Evolutionary conservation across 1,140 invertebrate genomes (phyloP).

Genomic region (Ips nitidus): DNA sequence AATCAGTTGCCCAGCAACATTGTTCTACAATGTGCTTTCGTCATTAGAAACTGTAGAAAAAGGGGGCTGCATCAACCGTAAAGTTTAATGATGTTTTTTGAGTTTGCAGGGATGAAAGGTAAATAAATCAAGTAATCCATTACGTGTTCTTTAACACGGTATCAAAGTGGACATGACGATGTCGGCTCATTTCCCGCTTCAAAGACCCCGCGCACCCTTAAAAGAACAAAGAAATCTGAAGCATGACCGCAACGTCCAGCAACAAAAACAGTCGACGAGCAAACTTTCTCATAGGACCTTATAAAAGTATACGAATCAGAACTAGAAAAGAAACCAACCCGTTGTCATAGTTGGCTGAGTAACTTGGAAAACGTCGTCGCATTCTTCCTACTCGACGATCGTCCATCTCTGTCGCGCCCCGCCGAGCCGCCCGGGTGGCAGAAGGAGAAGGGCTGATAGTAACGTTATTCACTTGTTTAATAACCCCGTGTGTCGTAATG

Average conservation of each 20-base stretch:
- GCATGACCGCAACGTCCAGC: slow-evolving; percentile 14
- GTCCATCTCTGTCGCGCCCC: slow-evolving; percentile 37
- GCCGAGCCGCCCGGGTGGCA: slow-evolving; percentile 25
- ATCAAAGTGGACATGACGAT: too few species aligned
- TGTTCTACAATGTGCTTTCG: too few species aligned
- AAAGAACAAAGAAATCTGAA: slow-evolving; percentile 18
- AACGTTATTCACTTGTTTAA: slow-evolving; percentile 48
- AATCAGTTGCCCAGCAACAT: too few species aligned
- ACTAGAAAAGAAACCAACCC: slow-evolving; percentile 42
- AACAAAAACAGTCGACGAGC: slow-evolving; percentile 8
- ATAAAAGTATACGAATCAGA: slow-evolving; percentile 17
- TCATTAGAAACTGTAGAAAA: too few species aligned
- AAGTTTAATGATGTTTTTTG: too few species aligned
- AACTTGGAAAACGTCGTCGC: slow-evolving; percentile 34
- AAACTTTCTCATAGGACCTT: slow-evolving; percentile 32
- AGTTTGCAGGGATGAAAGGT: too few species aligned
- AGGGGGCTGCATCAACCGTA: too few species aligned
- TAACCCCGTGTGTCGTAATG: slow-evolving; percentile 50
- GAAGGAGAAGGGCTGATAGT: slow-evolving; percentile 43
- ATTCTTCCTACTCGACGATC: slow-evolving; percentile 34
- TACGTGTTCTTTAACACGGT: too few species aligned
- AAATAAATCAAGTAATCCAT: too few species aligned
- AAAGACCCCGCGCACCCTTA: slow-evolving; percentile 5
- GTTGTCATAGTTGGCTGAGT: slow-evolving; percentile 43
- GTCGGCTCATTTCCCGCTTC: too few species aligned